These are phyloP conservation scores for Lepidothrix coronata DNA, from an alignment of 2,113 vertebrate genomes.

Conservation along the genomic window DNA sequence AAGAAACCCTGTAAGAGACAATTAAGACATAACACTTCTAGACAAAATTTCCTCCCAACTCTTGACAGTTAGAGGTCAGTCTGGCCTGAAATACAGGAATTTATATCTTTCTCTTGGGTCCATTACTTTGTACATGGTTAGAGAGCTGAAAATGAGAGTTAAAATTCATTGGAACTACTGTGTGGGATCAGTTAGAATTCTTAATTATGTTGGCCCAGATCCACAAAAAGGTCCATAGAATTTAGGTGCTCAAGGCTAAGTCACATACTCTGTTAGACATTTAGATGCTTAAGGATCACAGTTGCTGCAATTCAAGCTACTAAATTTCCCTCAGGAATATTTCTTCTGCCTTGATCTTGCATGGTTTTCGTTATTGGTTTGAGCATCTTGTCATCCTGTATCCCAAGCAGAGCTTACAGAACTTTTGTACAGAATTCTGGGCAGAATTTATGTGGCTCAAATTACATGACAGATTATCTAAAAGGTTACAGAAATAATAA, in stretches of 20 bases:
- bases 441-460: background rate
- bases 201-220: background rate
- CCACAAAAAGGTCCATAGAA: background rate
- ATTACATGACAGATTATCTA: background rate
- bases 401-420: background rate
- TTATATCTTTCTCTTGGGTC: background rate
- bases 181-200: slow-evolving; percentile 15
- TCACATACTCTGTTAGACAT: background rate
- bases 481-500: background rate
- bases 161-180: background rate
- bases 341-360: background rate
- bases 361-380: background rate
- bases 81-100: background rate
- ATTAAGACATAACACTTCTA: slow-evolving; percentile 8
- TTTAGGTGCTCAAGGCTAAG: background rate
- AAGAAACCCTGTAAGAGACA: background rate
- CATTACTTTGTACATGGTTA: background rate
- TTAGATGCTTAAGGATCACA: background rate
- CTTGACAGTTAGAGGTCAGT: slow-evolving; percentile 23
- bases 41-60: background rate
- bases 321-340: background rate
- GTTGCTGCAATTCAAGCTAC: background rate
- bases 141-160: slow-evolving; percentile 2
- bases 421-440: background rate
- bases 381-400: background rate